These are phyloP conservation scores for Lapara coniferarum DNA, from an alignment of 2,888 invertebrate genomes.

Conservation along the genomic window DNA sequence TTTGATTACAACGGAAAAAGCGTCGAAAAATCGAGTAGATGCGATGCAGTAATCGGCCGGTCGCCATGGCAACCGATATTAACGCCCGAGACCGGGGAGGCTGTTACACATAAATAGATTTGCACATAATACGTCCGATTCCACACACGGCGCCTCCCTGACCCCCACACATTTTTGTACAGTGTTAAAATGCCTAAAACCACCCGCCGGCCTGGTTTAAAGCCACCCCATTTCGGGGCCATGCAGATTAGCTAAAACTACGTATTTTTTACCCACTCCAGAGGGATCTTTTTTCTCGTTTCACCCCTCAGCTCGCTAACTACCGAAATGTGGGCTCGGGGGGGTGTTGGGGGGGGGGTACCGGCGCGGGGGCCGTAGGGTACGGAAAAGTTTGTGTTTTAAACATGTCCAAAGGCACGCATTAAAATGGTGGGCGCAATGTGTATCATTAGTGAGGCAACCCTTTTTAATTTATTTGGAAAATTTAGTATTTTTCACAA, in stretches of 20 bases:
- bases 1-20: slow-evolving; percentile 84
- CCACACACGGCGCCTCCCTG: slow-evolving; percentile 69
- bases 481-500: slow-evolving; percentile 16
- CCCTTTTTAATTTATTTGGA: slow-evolving; percentile 31
- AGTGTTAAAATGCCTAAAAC: slow-evolving; percentile 82
- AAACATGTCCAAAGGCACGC: slow-evolving; percentile 82
- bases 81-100: slow-evolving; percentile 68
- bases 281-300: slow-evolving; percentile 68
- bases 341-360: slow-evolving; percentile 42
- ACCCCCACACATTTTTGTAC: slow-evolving; percentile 75
- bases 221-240: slow-evolving; percentile 55
- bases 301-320: slow-evolving; percentile 65
- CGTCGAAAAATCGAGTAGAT: slow-evolving; percentile 82
- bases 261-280: slow-evolving; percentile 84
- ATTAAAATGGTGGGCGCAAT: slow-evolving; percentile 76
- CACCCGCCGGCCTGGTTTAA: slow-evolving; percentile 57
- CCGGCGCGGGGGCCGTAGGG: slow-evolving; percentile 36
- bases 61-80: slow-evolving; percentile 79
- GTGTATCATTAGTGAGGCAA: slow-evolving; percentile 53
- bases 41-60: slow-evolving; percentile 80
- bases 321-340: slow-evolving; percentile 75
- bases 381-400: slow-evolving; percentile 80
- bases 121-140: slow-evolving; percentile 79
- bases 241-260: slow-evolving; percentile 87
- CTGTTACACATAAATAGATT: slow-evolving; percentile 79